Conservation (phyloP, 2,888 invertebrate genomes). For the Xestoiulus laeticollis region DNA sequence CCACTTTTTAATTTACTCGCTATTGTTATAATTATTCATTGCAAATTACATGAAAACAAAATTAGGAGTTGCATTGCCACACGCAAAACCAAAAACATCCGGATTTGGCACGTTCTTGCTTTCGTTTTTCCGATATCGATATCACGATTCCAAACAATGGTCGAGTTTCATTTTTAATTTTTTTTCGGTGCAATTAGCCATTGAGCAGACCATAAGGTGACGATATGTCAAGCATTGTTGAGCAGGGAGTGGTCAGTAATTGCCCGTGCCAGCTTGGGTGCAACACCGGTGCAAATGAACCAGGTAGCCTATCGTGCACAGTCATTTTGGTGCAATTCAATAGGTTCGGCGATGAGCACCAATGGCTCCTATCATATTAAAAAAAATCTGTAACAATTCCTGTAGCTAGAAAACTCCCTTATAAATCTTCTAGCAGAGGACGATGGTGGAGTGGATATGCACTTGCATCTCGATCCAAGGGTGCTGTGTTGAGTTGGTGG, state of each 20-base stretch:
- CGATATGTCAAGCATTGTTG: neutral
- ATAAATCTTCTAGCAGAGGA: too few species aligned
- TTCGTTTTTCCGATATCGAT: neutral
- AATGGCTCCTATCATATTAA: neutral
- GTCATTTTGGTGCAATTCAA: neutral
- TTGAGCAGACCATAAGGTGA: neutral
- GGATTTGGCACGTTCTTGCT: neutral
- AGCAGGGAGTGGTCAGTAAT: conserved; percentile 18
- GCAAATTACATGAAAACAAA: neutral
- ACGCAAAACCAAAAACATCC: neutral
- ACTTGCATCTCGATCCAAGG: too few species aligned
- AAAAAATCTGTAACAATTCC: too few species aligned
- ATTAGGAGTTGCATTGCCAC: neutral
- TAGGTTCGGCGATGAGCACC: conserved; percentile 27
- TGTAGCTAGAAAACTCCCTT: too few species aligned
- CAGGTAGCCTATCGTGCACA: neutral
- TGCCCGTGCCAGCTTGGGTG: conserved; percentile 3
- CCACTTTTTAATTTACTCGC: neutral
- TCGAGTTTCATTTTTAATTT: neutral
- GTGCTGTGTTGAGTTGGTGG: too few species aligned
- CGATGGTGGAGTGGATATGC: too few species aligned
- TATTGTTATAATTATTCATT: neutral
- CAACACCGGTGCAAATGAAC: neutral
- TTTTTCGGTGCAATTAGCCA: neutral
- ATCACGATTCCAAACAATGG: neutral